These are phyloP conservation scores for Drosophila infuscata DNA, from an alignment of 2,888 invertebrate genomes.

Conservation along the genomic window DNA sequence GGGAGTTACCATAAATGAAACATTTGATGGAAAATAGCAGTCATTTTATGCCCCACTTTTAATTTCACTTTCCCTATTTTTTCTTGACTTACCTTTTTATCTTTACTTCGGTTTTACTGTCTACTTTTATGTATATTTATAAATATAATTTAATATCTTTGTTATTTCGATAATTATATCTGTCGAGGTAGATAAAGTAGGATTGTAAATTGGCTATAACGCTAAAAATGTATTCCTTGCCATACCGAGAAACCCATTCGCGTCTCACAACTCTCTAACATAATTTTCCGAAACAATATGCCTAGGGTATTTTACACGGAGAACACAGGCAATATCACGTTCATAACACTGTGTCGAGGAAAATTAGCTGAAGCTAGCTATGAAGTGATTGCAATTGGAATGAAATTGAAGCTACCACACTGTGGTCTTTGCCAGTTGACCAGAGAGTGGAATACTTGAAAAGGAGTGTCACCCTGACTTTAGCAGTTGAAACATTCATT, in stretches of 20 bases:
- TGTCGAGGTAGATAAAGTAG: neutral
- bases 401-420: conserved; percentile 8
- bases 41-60: neutral
- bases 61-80: neutral
- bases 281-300: neutral
- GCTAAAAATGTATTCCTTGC: neutral
- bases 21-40: neutral
- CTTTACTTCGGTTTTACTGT: neutral
- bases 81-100: neutral
- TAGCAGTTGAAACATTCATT: conserved; percentile 67
- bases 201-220: neutral
- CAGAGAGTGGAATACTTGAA: conserved; percentile 13
- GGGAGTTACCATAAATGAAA: neutral
- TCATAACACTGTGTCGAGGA: conserved; percentile 19
- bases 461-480: conserved; percentile 26
- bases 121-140: neutral
- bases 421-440: conserved; percentile 23
- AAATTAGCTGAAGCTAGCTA: conserved; percentile 25
- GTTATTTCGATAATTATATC: neutral
- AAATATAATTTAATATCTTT: neutral
- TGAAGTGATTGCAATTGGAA: conserved; percentile 31
- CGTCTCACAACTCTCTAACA: neutral
- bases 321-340: conserved; percentile 45
- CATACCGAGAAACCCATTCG: neutral
- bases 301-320: neutral